Percentiles rank a stretch among this genome's conserved stretches.
Evolutionary conservation across 2,797 vertebrate genomes (phyloP).

Genomic region (Crenichthys baileyi): DNA sequence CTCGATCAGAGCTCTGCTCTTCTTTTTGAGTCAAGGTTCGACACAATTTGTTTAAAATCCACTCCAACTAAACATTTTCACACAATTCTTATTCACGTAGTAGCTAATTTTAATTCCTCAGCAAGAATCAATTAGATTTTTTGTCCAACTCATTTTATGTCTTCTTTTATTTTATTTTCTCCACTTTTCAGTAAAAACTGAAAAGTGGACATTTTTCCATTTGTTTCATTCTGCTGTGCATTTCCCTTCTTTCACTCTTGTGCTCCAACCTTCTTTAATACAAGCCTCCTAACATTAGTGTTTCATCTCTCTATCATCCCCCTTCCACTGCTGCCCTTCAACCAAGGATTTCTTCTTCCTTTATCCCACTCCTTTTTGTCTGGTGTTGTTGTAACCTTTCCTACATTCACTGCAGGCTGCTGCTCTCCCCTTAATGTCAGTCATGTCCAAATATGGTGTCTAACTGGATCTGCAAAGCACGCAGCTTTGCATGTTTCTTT

Average conservation of each 20-base stretch:
- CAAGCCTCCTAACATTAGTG: neutral
- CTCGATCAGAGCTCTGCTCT: too few relatives aligned
- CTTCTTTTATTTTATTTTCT: constrained; percentile 19
- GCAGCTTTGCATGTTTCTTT: constrained; percentile 5
- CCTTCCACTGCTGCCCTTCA: constrained; percentile 16
- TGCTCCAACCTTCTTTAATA: neutral
- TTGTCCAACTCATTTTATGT: too few relatives aligned
- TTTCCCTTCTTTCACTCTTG: constrained; percentile 3
- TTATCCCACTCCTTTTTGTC: constrained; percentile 8
- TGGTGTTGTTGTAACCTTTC: constrained; percentile 39
- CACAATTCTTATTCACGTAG: neutral
- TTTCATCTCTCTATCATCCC: constrained; percentile 22
- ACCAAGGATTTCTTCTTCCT: neutral
- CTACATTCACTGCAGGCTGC: constrained; percentile 20
- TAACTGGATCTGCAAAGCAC: neutral
- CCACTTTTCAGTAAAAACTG: neutral
- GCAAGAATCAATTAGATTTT: neutral
- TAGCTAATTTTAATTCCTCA: neutral
- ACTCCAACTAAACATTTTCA: too few relatives aligned
- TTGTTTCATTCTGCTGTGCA: constrained; percentile 37
- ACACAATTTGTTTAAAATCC: too few relatives aligned
- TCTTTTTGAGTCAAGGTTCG: too few relatives aligned
- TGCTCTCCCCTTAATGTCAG: constrained; percentile 6
- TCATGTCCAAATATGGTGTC: constrained; percentile 1
- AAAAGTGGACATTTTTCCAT: constrained; percentile 1